These are phyloP conservation scores for Phaonia tiefii DNA, from an alignment of 2,888 invertebrate species.

Conservation along the genomic window DNA sequence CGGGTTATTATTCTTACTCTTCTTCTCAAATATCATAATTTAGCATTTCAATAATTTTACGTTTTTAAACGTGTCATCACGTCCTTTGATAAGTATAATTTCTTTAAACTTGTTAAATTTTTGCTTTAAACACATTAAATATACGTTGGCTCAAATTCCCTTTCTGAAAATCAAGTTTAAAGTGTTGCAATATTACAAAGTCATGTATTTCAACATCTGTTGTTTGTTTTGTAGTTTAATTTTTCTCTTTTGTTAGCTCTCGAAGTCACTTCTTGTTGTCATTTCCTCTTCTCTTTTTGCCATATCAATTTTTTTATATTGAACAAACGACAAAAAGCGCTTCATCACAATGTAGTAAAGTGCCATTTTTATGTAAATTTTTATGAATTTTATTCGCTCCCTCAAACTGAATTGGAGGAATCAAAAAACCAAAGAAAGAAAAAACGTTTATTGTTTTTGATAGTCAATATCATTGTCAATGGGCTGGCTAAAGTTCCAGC, in stretches of 20 bases:
- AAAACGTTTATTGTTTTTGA: constrained; percentile 9
- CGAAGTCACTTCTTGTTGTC: not conserved
- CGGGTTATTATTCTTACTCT: no score
- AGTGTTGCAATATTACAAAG: constrained; percentile 38
- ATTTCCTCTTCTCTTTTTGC: not conserved
- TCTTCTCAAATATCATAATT: no score
- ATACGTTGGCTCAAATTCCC: not conserved
- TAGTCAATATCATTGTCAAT: constrained; percentile 5
- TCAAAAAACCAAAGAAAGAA: not conserved
- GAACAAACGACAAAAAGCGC: not conserved
- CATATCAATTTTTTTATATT: not conserved
- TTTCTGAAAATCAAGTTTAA: constrained; percentile 24
- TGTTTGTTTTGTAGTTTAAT: constrained; percentile 46
- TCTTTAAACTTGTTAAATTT: not conserved
- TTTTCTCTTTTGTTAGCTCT: not conserved
- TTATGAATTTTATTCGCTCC: constrained; percentile 33
- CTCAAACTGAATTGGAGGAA: no score
- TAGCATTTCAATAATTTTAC: no score
- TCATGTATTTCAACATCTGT: constrained; percentile 52
- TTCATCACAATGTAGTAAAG: constrained; percentile 9
- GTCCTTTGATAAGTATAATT: not conserved
- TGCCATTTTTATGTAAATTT: constrained; percentile 33
- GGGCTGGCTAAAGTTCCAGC: no score
- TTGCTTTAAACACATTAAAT: constrained; percentile 3
- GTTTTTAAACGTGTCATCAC: no score